These are phyloP conservation scores for Chaetorhynchus papuensis DNA, from an alignment of 2,113 vertebrate genomes.

Conservation along the genomic window DNA sequence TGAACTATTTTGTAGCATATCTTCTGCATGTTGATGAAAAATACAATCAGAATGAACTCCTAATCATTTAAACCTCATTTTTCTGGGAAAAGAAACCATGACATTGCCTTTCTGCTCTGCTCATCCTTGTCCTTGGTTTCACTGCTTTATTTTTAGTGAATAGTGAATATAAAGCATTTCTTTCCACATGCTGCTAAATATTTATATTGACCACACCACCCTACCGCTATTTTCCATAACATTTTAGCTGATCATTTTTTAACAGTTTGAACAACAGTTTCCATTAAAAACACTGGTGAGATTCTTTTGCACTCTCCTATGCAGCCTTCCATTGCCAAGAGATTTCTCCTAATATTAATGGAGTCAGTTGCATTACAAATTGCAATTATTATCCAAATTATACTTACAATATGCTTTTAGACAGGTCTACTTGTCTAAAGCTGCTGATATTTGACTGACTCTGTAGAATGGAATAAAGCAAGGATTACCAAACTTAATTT, in stretches of 20 bases:
- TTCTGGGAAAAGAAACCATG: background rate
- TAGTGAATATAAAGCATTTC: background rate
- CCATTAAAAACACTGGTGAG: background rate
- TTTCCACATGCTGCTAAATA: background rate
- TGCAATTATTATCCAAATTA: conserved; percentile 26
- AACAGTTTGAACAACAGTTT: background rate
- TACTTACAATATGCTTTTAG: background rate
- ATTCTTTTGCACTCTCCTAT: background rate
- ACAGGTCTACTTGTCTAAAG: background rate
- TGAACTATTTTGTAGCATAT: conserved; percentile 13
- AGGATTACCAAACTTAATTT: conserved; percentile 8
- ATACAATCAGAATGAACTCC: background rate
- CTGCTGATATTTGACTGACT: background rate
- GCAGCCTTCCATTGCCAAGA: background rate
- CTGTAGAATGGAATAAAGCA: background rate
- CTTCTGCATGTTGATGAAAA: background rate
- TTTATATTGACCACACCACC: background rate
- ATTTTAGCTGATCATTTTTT: background rate
- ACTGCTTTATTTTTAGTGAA: background rate
- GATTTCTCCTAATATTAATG: background rate
- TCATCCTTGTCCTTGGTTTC: background rate
- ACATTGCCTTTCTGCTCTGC: background rate
- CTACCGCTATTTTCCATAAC: background rate
- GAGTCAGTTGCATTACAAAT: conserved; percentile 1
- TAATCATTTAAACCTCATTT: background rate